Evolutionary conservation across 1,140 invertebrate genomes (phyloP), one percentile per base, ranked within the genome.

Genomic region (Leptopilina clavipes): DNA sequence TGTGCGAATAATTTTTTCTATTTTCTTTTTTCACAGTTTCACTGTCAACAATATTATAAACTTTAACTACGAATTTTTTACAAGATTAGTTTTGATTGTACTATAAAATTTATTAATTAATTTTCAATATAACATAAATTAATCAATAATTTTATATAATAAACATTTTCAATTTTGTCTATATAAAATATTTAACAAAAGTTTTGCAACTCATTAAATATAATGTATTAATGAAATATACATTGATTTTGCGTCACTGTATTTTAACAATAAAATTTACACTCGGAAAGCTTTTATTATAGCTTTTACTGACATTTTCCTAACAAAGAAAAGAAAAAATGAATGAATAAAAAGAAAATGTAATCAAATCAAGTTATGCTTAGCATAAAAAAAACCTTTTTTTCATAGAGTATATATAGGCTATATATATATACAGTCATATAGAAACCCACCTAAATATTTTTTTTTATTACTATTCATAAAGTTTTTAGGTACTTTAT

Each of bases 21-120:
- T 31, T 48, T 48, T 48, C n/a, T 48, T 11, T 44, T n/a, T n/a
- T n/a, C n/a, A 48, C 45, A 48, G 12, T 48, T 48, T 48, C 9
- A 48, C 45, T 48, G 45, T 48, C 45, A 48, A 48, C 45, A 48
- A 48, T 44, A 44, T 48, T 48, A 48, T 14, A 48, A 48, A n/a
- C n/a, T n/a, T n/a, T n/a, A n/a, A n/a, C 45, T 48, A 48, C 45
- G 45, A 48, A 48, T 48, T 48, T 48, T 48, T 48, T n/a, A 48
- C 45, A 48, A 48, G 45, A 48, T 48, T 14, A 48, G 12, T 14
- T 48, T 48, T 48, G 45, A 48, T 48, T 48, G 45, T 48, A 48
- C 45, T 48, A 11, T 48, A 48, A 48, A 48, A 14, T 12, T 14
- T 48, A 14, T 48, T 14, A 14, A 14, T 48, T 5, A 14, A 3